phyloP scores from a whole-genome alignment of 2,113 vertebrate species.

The Notechis scutatus region DNA sequence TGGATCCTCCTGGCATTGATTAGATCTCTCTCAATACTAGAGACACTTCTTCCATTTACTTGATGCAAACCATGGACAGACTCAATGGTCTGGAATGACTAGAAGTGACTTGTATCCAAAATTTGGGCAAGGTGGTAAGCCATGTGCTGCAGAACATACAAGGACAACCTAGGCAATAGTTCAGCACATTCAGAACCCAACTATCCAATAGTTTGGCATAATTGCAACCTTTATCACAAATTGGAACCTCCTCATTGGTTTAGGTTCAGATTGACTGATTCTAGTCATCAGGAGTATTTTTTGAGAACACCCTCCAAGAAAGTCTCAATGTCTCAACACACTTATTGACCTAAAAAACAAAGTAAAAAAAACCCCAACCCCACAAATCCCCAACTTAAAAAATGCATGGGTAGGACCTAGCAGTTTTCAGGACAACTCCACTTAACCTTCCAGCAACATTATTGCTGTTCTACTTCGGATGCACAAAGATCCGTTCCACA shows the following conservation, averaged over 20 bases:
- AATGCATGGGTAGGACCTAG: neutral
- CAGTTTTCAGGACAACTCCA: neutral
- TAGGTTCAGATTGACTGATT: neutral
- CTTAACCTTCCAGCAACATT: constrained; percentile 74
- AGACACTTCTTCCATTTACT: neutral
- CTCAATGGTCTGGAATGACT: neutral
- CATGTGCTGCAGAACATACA: neutral
- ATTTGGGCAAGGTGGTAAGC: neutral
- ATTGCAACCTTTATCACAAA: neutral
- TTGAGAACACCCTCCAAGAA: neutral
- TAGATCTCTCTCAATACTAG: neutral
- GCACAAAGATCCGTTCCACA: constrained; percentile 70
- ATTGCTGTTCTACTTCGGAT: constrained; percentile 75
- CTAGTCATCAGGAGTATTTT: neutral
- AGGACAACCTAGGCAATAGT: neutral
- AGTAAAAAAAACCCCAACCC: neutral
- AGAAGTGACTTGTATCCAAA: neutral
- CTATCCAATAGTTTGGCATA: neutral
- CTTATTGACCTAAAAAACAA: neutral
- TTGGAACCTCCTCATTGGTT: neutral
- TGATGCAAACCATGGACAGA: neutral
- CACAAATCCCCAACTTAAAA: neutral
- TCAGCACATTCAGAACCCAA: neutral
- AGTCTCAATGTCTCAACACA: neutral
- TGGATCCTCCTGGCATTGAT: neutral